Conservation (phyloP, 35 echinoderm and acorn worm genomes). For the Hemicentrotus pulcherrimus region DNA sequence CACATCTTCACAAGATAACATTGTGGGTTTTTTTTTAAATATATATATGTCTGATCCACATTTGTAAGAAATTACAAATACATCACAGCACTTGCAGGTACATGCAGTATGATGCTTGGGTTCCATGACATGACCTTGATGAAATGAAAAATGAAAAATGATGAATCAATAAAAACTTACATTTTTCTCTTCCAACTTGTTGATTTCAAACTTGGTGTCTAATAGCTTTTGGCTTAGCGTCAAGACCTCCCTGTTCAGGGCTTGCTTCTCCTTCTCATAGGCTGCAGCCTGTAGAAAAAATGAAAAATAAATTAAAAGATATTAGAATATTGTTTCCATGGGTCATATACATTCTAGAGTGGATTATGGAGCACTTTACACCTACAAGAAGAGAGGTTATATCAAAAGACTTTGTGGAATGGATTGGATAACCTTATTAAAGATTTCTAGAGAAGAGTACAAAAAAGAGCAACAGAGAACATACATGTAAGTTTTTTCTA, state of each 20-base stretch:
- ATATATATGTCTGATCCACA: neutral
- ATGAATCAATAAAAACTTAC: slow-evolving; percentile 59
- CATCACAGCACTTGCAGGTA: neutral
- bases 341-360: too few species aligned
- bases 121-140: neutral
- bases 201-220: slow-evolving; percentile 97
- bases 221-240: slow-evolving; percentile 90
- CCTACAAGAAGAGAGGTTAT: neutral
- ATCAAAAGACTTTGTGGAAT: neutral
- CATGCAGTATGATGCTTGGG: neutral
- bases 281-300: slow-evolving; percentile 75
- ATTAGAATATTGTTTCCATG: too few species aligned
- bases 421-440: neutral
- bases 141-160: neutral
- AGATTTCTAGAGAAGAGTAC: too few species aligned
- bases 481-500: too few species aligned
- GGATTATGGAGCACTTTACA: too few species aligned
- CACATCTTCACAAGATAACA: neutral
- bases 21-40: neutral
- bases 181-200: slow-evolving; percentile 97
- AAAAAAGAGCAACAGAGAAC: too few species aligned
- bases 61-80: neutral
- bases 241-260: slow-evolving; percentile 85
- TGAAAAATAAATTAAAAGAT: slow-evolving; percentile 26
- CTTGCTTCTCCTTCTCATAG: slow-evolving; percentile 98